A percentile compares a stretch with the other conserved stretches of the same genome.
phyloP scores from a whole-genome alignment of 2,113 vertebrate genomes.

The Eclectus roratus region DNA sequence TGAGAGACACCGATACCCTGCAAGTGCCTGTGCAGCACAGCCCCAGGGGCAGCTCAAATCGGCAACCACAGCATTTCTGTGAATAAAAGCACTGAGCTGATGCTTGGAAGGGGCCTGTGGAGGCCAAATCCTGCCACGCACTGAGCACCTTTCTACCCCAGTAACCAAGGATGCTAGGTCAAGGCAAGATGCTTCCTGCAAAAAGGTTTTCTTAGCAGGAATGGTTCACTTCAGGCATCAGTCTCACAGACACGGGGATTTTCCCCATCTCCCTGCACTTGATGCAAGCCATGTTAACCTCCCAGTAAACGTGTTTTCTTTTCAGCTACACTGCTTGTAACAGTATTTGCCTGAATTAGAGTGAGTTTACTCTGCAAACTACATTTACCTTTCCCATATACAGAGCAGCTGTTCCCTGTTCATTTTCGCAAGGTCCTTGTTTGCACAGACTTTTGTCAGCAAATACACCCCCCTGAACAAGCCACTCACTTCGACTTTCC shows the following conservation, averaged over 20 bases:
- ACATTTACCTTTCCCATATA: constrained; percentile 65
- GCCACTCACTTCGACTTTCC: constrained; percentile 32
- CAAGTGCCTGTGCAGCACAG: not conserved
- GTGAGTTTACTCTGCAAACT: constrained; percentile 76
- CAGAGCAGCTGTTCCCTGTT: constrained; percentile 73
- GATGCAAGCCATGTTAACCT: constrained; percentile 12
- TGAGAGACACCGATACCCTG: accelerated
- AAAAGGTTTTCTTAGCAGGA: not conserved
- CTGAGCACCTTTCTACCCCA: not conserved
- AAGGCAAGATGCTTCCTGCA: not conserved
- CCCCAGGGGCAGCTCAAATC: not conserved
- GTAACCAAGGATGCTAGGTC: not conserved
- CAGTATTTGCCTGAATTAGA: constrained; percentile 79
- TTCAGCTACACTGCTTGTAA: constrained; percentile 58
- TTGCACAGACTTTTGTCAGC: constrained; percentile 73
- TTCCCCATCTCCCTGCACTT: not conserved
- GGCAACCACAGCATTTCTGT: not conserved
- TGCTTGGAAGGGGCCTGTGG: not conserved
- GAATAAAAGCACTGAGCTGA: not conserved
- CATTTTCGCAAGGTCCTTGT: constrained; percentile 63
- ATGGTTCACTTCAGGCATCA: not conserved
- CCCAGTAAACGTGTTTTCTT: constrained; percentile 59
- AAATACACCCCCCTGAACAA: constrained; percentile 71
- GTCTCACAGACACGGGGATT: not conserved
- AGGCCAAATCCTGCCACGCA: not conserved